Evolutionary conservation across 2,888 invertebrate species (phyloP).

Genomic region (Xestia xanthographa): DNA sequence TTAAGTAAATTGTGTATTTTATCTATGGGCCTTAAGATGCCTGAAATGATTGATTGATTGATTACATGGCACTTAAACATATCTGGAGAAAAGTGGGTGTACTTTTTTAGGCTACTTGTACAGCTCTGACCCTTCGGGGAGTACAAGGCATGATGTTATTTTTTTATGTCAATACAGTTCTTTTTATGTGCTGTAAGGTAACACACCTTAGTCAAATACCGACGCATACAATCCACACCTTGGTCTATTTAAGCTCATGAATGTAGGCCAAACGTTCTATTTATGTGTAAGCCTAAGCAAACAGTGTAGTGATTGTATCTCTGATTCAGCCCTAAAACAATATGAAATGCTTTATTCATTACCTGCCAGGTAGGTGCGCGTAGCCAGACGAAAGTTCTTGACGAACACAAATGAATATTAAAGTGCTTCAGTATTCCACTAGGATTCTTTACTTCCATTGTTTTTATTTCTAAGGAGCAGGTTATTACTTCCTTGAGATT

Average conservation of each 20-base stretch:
- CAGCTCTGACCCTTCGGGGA: neutral
- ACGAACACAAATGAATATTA: constrained; percentile 9
- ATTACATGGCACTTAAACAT: neutral
- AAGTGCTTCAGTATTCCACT: neutral
- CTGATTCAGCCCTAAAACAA: constrained; percentile 50
- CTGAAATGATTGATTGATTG: too few species aligned
- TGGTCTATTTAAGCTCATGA: constrained; percentile 43
- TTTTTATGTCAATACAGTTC: constrained; percentile 1
- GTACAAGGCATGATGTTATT: neutral
- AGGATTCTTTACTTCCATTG: neutral
- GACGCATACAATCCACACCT: constrained; percentile 8
- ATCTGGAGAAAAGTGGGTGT: neutral
- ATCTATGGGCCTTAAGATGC: too few species aligned
- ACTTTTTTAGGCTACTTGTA: neutral
- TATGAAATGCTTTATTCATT: constrained; percentile 51
- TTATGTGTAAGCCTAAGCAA: constrained; percentile 46
- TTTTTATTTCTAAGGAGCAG: neutral
- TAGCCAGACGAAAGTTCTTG: neutral
- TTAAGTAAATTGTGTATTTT: too few species aligned
- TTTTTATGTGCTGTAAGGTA: constrained; percentile 5
- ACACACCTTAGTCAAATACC: constrained; percentile 23
- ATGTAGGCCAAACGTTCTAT: constrained; percentile 53
- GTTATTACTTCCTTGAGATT: neutral
- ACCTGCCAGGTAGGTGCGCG: neutral
- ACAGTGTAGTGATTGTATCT: constrained; percentile 39